Percentiles rank a stretch among this genome's conserved stretches.
Conservation (phyloP, 2,113 vertebrate species). For the Salvator merianae region DNA sequence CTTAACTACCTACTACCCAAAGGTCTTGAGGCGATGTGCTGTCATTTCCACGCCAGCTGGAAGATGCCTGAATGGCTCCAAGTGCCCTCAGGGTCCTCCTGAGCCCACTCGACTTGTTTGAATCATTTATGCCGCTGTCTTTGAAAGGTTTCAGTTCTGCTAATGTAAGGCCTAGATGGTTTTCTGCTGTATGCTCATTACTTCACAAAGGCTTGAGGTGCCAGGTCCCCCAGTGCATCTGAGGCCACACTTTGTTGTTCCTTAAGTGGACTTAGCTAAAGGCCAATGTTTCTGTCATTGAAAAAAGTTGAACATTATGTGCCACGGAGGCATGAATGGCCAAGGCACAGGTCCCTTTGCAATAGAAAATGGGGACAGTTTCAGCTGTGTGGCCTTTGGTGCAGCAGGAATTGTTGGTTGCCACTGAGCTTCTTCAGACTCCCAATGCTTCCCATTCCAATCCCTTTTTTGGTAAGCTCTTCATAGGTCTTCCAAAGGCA, state of each 20-base stretch:
- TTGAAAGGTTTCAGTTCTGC: background rate
- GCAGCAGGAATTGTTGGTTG: too few species aligned
- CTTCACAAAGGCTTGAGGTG: background rate
- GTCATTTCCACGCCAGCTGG: background rate
- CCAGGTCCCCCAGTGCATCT: background rate
- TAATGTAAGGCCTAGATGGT: background rate
- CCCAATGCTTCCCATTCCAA: too few species aligned
- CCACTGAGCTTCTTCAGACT: background rate
- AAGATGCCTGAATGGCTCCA: background rate
- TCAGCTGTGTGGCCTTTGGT: background rate
- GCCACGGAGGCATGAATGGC: background rate
- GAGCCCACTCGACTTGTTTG: background rate
- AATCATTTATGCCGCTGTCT: background rate
- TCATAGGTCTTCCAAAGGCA: too few species aligned
- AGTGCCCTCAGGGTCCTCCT: background rate
- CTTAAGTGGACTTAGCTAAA: background rate
- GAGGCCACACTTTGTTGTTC: background rate
- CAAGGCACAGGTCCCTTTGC: background rate
- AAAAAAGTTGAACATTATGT: background rate
- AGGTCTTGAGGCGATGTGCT: background rate
- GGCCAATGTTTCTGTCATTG: too few species aligned
- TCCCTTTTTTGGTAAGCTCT: too few species aligned
- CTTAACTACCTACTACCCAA: background rate
- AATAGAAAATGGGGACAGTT: background rate
- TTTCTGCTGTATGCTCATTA: background rate